A percentile compares a stretch with the other conserved stretches of the same genome.
Conservation (phyloP, 2,888 invertebrate genomes). For the Dilophus febrilis region DNA sequence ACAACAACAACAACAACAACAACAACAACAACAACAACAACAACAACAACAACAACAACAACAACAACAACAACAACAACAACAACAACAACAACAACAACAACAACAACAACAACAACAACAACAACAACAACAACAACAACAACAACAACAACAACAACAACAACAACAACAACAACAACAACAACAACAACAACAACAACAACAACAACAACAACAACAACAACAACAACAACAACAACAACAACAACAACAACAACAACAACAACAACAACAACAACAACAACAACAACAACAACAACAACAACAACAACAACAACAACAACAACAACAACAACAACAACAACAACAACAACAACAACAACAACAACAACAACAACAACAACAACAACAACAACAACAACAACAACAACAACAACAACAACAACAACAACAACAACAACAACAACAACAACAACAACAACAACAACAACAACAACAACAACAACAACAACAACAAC, state of each 20-base stretch:
- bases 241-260: neutral
- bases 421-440: neutral
- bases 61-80: too few relatives aligned
- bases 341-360: neutral
- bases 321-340: neutral
- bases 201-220: neutral
- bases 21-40: too few relatives aligned
- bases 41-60: too few relatives aligned
- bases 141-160: neutral
- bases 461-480: neutral
- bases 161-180: neutral
- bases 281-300: neutral
- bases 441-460: neutral
- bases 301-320: neutral
- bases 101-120: neutral
- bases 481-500: neutral
- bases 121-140: neutral
- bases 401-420: neutral
- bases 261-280: neutral
- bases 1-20: too few relatives aligned
- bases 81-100: neutral
- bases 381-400: neutral
- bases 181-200: neutral
- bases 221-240: neutral
- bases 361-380: neutral